These are phyloP conservation scores for Aporophyla nigra DNA, from an alignment of 2,888 invertebrate species.

Conservation along the genomic window DNA sequence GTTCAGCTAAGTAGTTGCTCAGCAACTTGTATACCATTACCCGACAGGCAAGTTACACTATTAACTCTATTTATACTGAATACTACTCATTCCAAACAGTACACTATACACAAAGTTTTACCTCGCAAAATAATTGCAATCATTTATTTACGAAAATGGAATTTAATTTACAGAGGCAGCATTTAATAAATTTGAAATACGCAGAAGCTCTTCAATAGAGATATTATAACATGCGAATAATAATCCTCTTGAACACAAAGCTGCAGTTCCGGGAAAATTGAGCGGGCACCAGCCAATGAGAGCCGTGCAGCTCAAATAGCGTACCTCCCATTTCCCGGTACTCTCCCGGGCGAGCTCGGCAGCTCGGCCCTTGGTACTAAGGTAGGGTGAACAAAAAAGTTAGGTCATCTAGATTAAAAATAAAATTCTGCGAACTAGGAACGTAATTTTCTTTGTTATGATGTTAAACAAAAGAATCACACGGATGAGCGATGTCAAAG, in stretches of 20 bases:
- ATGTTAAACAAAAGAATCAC: not conserved
- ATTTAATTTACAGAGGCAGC: conserved; percentile 13
- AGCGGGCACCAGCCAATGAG: conserved; percentile 29
- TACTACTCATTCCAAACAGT: not conserved
- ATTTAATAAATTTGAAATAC: conserved; percentile 30
- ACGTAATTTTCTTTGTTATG: not conserved
- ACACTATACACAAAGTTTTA: not conserved
- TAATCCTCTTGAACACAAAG: conserved; percentile 39
- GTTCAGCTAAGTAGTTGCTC: not conserved
- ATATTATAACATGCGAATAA: conserved; percentile 20
- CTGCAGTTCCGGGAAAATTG: conserved; percentile 40
- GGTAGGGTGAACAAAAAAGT: conserved; percentile 12
- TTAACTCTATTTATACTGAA: not conserved
- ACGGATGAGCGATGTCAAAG: not conserved
- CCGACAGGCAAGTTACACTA: not conserved
- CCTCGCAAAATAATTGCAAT: not conserved
- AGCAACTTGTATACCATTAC: not conserved
- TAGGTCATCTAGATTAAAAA: not conserved
- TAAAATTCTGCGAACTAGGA: not conserved
- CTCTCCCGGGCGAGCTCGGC: conserved; percentile 46
- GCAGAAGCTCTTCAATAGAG: conserved; percentile 25
- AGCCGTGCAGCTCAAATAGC: conserved; percentile 15
- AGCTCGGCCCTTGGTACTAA: conserved; percentile 1
- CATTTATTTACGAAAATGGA: conserved; percentile 20
- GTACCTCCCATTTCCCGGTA: conserved; percentile 17